Evolutionary conservation across 2,888 invertebrate species (phyloP).

Genomic region (Harpalus rufipes): DNA sequence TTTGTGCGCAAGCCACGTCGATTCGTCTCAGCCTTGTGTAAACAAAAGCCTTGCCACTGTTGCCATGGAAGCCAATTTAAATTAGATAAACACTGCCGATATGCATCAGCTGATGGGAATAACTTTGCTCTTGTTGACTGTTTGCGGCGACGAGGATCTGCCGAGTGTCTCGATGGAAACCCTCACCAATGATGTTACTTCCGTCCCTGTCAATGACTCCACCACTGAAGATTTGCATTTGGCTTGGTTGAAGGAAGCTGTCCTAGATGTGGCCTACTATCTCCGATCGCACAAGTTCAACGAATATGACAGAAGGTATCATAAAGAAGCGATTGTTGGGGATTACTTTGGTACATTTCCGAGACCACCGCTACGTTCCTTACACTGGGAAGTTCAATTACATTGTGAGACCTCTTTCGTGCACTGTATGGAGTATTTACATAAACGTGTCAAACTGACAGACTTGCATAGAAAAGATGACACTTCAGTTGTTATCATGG

Average conservation of each 20-base stretch:
- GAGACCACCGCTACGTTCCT: slow-evolving; percentile 78
- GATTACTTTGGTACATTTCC: slow-evolving; percentile 78
- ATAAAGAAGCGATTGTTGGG: slow-evolving; percentile 70
- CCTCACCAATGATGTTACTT: slow-evolving; percentile 4
- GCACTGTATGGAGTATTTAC: slow-evolving; percentile 80
- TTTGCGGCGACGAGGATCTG: slow-evolving; percentile 14
- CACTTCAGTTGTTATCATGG: slow-evolving; percentile 77
- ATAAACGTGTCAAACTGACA: slow-evolving; percentile 75
- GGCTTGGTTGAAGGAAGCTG: slow-evolving; percentile 77
- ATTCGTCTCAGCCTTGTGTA: slow-evolving; percentile 23
- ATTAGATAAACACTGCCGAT: slow-evolving; percentile 58
- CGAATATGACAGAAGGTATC: slow-evolving; percentile 80
- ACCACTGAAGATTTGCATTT: slow-evolving; percentile 66
- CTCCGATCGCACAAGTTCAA: slow-evolving; percentile 83
- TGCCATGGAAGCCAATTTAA: slow-evolving; percentile 52
- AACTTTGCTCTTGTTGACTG: slow-evolving; percentile 7
- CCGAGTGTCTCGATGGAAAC: slow-evolving; percentile 5
- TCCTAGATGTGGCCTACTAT: slow-evolving; percentile 82
- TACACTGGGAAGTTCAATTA: slow-evolving; percentile 83
- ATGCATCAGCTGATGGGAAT: slow-evolving; percentile 58
- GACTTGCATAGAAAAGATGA: slow-evolving; percentile 79
- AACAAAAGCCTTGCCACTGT: slow-evolving; percentile 46
- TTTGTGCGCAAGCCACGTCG: slow-evolving; percentile 3
- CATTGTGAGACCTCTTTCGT: slow-evolving; percentile 79
- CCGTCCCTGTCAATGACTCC: not conserved